Conservation (phyloP, 2,797 vertebrate genomes). For the Schizopygopsis pylzovi region DNA sequence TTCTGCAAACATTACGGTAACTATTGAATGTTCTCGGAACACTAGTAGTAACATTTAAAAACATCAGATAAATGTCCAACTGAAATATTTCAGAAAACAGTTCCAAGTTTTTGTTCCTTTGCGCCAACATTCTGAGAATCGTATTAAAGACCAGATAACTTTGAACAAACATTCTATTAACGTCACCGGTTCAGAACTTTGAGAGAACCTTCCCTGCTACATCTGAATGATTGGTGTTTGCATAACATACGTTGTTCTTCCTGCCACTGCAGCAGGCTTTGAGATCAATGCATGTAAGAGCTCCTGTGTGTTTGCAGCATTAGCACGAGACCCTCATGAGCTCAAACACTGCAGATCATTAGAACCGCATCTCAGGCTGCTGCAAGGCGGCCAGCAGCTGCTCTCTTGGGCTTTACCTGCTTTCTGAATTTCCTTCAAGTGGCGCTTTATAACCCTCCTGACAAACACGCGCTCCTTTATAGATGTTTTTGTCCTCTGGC, state of each 20-base stretch:
- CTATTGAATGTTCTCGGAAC: background rate
- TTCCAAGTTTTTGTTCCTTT: background rate
- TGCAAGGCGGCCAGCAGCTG: background rate
- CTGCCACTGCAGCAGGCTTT: background rate
- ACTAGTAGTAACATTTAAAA: background rate
- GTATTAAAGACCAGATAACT: background rate
- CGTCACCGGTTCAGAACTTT: background rate
- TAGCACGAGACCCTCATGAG: background rate
- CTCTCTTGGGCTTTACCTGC: slow-evolving; percentile 31
- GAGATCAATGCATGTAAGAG: background rate
- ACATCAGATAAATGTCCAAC: background rate
- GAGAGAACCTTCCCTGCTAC: background rate
- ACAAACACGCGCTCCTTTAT: slow-evolving; percentile 8
- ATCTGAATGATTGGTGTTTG: background rate
- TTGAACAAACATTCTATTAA: background rate
- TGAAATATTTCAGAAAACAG: background rate
- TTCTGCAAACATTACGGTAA: background rate
- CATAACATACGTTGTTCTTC: background rate
- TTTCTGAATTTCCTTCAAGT: background rate
- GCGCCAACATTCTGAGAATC: background rate
- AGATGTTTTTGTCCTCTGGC: slow-evolving; percentile 50
- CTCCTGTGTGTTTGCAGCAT: background rate
- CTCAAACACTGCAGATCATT: slow-evolving; percentile 7
- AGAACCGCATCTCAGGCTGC: background rate
- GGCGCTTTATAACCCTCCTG: slow-evolving; percentile 25